Evolutionary conservation across 2,797 vertebrate species (phyloP), one percentile per base, ranked within the genome.

Genomic region (Sebastes paucispinis): DNA sequence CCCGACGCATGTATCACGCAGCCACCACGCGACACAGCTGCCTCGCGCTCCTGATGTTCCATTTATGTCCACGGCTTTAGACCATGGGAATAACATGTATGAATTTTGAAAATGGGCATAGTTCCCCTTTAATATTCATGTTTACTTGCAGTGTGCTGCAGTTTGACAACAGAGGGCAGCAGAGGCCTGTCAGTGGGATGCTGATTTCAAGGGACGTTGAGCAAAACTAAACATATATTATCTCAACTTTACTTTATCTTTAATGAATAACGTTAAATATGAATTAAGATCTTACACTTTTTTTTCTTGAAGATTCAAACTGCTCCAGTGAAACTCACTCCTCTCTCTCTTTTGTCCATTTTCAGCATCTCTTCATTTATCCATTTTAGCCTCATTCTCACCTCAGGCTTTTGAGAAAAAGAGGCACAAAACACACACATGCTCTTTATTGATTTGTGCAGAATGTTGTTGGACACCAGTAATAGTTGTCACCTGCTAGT

Each of bases 161-260:
- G 4, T 69, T 36, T 36, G 67, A 76, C 95, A 86, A 69, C 83
- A 96, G 95, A 87, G 92, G 90, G 94, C 93, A 94, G 93, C 92
- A 94, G 47, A 84, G 76, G 24, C 58, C 69, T 74, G 25, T 68
- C 11, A 27, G 70, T 80, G 11, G n/a, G 3, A 58, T 16, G 39
- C 16, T 68, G 52, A 18, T 12, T 65, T 11, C 22, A 68, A 13
- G 3, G 7, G 52, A n/a, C 27, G n/a, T 50, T 58, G 34, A 81
- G 22, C 43, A 50, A 22, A 73, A 84, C 79, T 69, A 55, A 64
- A 22, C 27, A 25, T 9, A 24, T 6, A 7, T 32, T 25, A 12
- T 27, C 16, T 24, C 6, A 14, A 72, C 5, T 14, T 34, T 25
- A 18, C 16, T 52, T 32, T 63, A 16, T n/a, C 2, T 13, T 8